Conservation (phyloP, 2,888 invertebrate genomes). For the Willowsia nigromaculata region DNA sequence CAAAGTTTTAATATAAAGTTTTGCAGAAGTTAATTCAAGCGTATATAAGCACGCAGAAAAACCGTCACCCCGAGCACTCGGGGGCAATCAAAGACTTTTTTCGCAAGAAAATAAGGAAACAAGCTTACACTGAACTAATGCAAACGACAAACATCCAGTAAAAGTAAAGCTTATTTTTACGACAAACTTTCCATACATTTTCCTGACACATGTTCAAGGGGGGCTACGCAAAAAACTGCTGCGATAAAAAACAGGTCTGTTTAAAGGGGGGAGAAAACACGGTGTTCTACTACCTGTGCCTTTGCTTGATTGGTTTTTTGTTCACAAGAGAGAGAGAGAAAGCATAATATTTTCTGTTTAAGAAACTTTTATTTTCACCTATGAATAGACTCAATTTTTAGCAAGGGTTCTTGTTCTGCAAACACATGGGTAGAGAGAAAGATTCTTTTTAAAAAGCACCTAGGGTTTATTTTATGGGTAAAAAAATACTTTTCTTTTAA, state of each 20-base stretch:
- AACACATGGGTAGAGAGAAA: neutral
- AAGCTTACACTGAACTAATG: too few relatives aligned
- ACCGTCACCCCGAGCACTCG: too few relatives aligned
- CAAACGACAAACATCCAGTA: neutral
- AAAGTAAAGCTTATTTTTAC: neutral
- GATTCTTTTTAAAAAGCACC: too few relatives aligned
- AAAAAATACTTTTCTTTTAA: too few relatives aligned
- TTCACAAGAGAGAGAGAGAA: neutral
- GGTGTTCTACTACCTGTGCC: neutral
- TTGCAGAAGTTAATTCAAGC: neutral
- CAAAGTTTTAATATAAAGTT: neutral
- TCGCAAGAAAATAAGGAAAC: neutral
- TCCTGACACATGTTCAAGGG: constrained; percentile 2
- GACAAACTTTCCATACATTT: neutral
- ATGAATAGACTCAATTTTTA: too few relatives aligned
- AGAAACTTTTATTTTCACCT: neutral
- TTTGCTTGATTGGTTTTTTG: constrained; percentile 28
- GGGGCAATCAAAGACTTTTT: neutral
- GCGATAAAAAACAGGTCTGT: neutral
- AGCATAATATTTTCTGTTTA: neutral
- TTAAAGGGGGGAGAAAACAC: neutral
- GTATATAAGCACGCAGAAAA: too few relatives aligned
- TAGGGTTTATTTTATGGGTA: too few relatives aligned
- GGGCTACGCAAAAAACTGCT: neutral
- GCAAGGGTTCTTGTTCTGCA: too few relatives aligned